Base-by-base conservation (phyloP, 2,113 vertebrate species). In the Rousettus leschenaultii region DNA sequence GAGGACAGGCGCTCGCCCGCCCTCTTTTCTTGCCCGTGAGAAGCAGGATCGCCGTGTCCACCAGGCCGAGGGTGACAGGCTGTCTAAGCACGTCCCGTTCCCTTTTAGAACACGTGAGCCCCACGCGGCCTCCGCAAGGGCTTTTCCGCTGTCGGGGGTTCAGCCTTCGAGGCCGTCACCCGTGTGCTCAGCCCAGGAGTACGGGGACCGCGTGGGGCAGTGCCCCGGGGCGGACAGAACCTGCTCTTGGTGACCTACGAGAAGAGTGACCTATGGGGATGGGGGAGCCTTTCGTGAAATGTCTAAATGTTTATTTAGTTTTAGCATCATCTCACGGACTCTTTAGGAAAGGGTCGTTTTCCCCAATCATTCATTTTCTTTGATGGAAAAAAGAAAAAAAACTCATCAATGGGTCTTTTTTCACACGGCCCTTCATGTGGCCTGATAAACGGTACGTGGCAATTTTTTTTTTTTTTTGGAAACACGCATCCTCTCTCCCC, bases 141-240 rank as follows among this genome's bases (percentile, higher is more conserved):
- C 38, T 80, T 24, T 21, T 15, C 9, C 1, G 22, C 21, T 6
- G 11, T n/a, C 22, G 4, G 30, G 38, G 30, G 4, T 12, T n/a
- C 19, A 21, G 10, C 10, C 30, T 6, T 4, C 8, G 9, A n/a
- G 3, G 12, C 40, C 6, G 3, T 5, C 6, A 2, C 8, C 0
- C 5, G 7, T 48, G 48, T 48, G 12, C 3, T 48, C 48, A 48
- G 48, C 74, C 35, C 18, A 0, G 43, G 11, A 51, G 24, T 16
- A 1, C 1, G 57, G 28, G 61, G 63, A 33, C n/a, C 15, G 14
- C 6, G 7, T 0, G 2, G 55, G 57, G 24, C 22, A 3, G 22
- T 55, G 48, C 55, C 53, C 55, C 12, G 8, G 13, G 12, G 13
- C 1, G 9, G 5, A 24, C 2, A 15, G 40, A 30, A 9, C 33